Evolutionary conservation across 2,113 vertebrate species (phyloP).

Genomic region (Vireo altiloquus): DNA sequence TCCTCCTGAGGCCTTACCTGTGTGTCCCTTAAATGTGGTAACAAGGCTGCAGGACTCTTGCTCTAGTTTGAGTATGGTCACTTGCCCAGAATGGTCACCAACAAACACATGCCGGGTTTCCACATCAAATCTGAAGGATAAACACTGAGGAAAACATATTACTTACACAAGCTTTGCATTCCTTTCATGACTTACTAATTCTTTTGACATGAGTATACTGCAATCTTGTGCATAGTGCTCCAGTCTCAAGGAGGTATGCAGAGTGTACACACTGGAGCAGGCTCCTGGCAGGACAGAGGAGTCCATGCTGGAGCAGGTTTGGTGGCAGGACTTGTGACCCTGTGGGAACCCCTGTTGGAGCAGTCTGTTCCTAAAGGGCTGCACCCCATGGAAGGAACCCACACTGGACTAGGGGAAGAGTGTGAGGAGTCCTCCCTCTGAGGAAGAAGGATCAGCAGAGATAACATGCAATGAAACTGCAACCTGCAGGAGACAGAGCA

Average conservation of each 20-base stretch:
- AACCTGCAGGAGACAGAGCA: not conserved
- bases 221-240: not conserved
- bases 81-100: conserved; percentile 96
- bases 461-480: not conserved
- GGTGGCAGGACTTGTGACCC: not conserved
- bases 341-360: not conserved
- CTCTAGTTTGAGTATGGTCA: conserved; percentile 97
- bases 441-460: not conserved
- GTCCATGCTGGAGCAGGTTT: not conserved
- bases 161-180: not conserved
- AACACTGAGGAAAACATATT: conserved; percentile 66
- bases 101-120: conserved; percentile 96
- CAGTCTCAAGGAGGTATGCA: not conserved
- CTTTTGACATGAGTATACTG: not conserved
- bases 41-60: conserved; percentile 92
- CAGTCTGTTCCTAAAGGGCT: not conserved
- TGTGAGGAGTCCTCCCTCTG: not conserved
- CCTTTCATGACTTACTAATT: not conserved
- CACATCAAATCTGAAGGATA: conserved; percentile 87
- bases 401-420: not conserved
- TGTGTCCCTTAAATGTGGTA: conserved; percentile 96
- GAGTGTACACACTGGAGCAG: not conserved
- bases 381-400: not conserved
- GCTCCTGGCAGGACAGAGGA: not conserved
- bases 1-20: conserved; percentile 75